These are phyloP conservation scores for Sus scrofa DNA, from an alignment of 2,113 vertebrate genomes.

Conservation along the genomic window DNA sequence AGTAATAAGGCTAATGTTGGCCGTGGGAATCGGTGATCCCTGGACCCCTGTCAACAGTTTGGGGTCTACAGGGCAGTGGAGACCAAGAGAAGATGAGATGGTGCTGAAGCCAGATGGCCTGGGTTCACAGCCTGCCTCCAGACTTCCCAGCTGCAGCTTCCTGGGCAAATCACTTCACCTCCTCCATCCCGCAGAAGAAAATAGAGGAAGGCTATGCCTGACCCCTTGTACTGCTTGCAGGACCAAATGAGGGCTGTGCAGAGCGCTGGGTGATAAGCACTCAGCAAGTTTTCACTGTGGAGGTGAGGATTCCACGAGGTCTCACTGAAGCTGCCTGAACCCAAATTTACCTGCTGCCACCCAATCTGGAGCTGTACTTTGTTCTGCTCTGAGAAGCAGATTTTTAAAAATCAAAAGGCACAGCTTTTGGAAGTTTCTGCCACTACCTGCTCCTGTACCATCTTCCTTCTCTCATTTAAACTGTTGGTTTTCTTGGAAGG, in stretches of 20 bases:
- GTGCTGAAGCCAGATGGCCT: not conserved
- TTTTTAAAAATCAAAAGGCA: not conserved
- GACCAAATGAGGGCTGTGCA: not conserved
- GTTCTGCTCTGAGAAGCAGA: constrained; percentile 20
- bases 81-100: not conserved
- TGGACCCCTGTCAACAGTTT: not conserved
- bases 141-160: not conserved
- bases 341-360: not conserved
- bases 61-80: not conserved
- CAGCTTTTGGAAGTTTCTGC: not conserved
- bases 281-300: not conserved
- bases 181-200: not conserved
- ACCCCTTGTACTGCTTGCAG: too few species aligned
- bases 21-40: not conserved
- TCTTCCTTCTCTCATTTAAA: not conserved
- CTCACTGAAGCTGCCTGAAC: not conserved
- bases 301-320: not conserved
- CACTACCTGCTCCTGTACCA: not conserved
- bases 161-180: not conserved
- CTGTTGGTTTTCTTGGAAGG: not conserved
- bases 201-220: not conserved
- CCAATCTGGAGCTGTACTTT: not conserved
- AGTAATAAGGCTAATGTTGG: constrained; percentile 9
- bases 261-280: not conserved
- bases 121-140: not conserved